A percentile compares a stretch with the other conserved stretches of the same genome.
Conservation (phyloP, 2,797 vertebrate genomes). For the Enteromius mattozi region DNA sequence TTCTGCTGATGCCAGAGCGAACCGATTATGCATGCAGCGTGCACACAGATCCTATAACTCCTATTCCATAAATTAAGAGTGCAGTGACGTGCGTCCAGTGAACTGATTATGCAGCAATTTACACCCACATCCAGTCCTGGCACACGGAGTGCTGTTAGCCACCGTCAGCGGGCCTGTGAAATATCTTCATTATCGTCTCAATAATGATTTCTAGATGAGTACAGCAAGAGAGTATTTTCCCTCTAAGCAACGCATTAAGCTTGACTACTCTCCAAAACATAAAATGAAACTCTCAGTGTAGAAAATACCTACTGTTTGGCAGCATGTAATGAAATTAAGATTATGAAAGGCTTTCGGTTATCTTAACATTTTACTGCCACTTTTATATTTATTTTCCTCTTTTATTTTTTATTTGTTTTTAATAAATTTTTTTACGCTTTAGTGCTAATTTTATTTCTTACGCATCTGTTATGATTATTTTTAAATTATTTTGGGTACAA, state of each 20-base stretch:
- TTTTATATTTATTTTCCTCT: not conserved
- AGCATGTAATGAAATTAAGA: not conserved
- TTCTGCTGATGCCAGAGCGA: constrained; percentile 1
- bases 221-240: not conserved
- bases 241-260: not conserved
- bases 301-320: not conserved
- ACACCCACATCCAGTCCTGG: constrained; percentile 28
- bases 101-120: constrained; percentile 39
- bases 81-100: constrained; percentile 9
- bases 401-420: not conserved
- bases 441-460: not conserved
- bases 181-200: constrained; percentile 17
- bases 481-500: not conserved
- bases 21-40: constrained; percentile 18
- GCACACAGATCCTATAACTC: constrained; percentile 37
- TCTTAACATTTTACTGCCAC: not conserved
- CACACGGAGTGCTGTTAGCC: not conserved
- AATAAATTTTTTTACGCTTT: not conserved
- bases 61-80: constrained; percentile 42
- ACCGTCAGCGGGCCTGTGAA: constrained; percentile 5
- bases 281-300: not conserved
- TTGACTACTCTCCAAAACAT: not conserved
- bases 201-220: constrained; percentile 1
- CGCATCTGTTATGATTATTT: not conserved
- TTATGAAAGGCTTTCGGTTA: not conserved